Evolutionary conservation across 2,888 invertebrate species (phyloP).

Genomic region (Caenorhabditis sp.): DNA sequence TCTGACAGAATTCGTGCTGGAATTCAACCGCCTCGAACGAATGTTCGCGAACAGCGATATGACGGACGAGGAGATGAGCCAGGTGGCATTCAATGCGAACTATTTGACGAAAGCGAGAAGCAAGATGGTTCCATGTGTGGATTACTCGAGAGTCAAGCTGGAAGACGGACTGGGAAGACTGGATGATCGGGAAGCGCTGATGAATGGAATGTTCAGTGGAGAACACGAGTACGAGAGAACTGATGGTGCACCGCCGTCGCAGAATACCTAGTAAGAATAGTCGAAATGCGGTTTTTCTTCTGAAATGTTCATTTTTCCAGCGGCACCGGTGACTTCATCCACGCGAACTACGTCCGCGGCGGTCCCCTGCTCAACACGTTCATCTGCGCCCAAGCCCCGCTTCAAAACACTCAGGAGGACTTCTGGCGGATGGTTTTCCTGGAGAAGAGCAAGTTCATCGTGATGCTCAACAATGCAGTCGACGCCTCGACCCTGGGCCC

Average conservation of each 20-base stretch:
- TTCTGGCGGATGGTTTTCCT: constrained; percentile 79
- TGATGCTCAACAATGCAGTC: constrained; percentile 80
- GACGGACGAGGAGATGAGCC: constrained; percentile 70
- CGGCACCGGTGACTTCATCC: constrained; percentile 79
- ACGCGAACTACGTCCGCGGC: constrained; percentile 79
- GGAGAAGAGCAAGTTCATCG: constrained; percentile 73
- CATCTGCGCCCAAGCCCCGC: constrained; percentile 80
- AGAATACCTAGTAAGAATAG: constrained; percentile 52
- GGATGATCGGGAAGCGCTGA: constrained; percentile 54
- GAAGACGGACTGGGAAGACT: constrained; percentile 56
- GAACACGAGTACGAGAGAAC: constrained; percentile 54
- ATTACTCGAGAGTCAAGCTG: constrained; percentile 68
- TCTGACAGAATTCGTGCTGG: constrained; percentile 75
- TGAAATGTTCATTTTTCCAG: constrained; percentile 58
- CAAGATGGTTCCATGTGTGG: constrained; percentile 67
- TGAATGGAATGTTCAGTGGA: constrained; percentile 48
- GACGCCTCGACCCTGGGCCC: constrained; percentile 70
- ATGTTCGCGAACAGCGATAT: constrained; percentile 76
- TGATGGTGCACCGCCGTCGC: constrained; percentile 1
- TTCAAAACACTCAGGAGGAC: constrained; percentile 75
- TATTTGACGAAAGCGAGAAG: constrained; percentile 77
- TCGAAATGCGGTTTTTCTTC: too few species aligned
- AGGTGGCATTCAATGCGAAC: constrained; percentile 77
- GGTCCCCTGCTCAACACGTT: constrained; percentile 80
- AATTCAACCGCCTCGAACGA: constrained; percentile 76